These are phyloP conservation scores for Tinea pellionella DNA, from an alignment of 2,888 invertebrate species.

Conservation along the genomic window DNA sequence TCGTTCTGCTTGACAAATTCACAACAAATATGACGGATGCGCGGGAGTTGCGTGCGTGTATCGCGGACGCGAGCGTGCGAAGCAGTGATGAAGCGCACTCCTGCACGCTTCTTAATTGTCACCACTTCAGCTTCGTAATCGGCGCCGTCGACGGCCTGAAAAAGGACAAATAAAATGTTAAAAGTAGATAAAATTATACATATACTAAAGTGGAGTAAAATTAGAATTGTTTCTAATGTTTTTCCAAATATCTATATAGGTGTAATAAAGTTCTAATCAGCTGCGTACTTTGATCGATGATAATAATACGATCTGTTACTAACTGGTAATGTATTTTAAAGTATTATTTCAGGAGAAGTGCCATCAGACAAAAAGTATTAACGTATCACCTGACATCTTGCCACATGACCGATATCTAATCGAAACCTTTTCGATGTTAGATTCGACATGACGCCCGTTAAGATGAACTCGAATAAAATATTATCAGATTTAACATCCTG, in stretches of 20 bases:
- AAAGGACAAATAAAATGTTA: conserved; percentile 19
- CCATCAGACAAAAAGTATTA: neutral
- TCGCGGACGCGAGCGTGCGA: conserved; percentile 51
- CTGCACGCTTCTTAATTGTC: conserved; percentile 23
- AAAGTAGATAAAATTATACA: neutral
- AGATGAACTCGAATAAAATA: neutral
- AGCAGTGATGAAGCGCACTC: conserved; percentile 49
- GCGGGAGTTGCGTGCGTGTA: conserved; percentile 43
- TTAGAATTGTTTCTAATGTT: neutral
- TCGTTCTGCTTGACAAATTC: neutral
- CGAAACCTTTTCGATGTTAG: neutral
- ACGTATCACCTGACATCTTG: conserved; percentile 35
- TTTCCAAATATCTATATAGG: neutral
- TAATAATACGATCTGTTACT: neutral
- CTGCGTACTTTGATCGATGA: neutral
- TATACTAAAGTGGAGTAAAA: neutral
- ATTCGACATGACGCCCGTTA: neutral
- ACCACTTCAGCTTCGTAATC: conserved; percentile 53
- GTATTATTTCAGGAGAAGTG: neutral
- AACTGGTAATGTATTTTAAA: neutral
- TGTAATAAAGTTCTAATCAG: neutral
- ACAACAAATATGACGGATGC: conserved; percentile 27
- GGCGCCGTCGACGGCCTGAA: conserved; percentile 55
- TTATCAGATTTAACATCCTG: conserved; percentile 5
- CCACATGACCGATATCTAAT: conserved; percentile 36